These are phyloP conservation scores for Meles meles DNA, from an alignment of 2,113 vertebrate species.

Conservation along the genomic window DNA sequence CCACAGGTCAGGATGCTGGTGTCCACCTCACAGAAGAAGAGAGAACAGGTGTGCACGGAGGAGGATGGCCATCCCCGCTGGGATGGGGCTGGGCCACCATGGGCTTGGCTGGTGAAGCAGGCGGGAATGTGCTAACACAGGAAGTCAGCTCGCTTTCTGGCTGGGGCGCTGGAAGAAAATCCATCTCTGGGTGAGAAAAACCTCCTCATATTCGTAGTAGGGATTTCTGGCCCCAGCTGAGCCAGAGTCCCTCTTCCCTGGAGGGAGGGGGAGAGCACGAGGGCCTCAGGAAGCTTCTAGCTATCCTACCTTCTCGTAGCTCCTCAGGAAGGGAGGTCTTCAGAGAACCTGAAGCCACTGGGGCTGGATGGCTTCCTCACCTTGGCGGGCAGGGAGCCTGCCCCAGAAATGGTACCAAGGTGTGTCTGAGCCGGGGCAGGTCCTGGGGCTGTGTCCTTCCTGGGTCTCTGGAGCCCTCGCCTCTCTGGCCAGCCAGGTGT, in stretches of 20 bases:
- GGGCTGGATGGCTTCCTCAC: no score
- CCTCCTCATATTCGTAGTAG: constrained; percentile 54
- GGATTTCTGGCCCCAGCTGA: constrained; percentile 89
- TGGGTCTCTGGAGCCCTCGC: accelerated
- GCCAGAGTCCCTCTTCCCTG: no score
- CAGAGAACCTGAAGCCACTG: neutral
- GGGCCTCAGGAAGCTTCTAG: neutral
- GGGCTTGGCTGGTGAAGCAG: accelerated
- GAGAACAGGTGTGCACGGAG: accelerated
- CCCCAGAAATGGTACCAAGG: neutral
- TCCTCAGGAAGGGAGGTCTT: neutral
- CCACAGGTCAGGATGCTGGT: neutral
- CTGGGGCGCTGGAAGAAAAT: neutral
- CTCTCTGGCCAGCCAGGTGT: neutral
- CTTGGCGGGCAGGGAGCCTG: neutral
- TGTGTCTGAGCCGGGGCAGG: accelerated
- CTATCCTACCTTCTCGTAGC: accelerated
- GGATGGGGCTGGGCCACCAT: accelerated
- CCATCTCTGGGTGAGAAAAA: neutral
- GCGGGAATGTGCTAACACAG: neutral
- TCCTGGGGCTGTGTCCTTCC: neutral
- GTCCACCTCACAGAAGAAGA: neutral
- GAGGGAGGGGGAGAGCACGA: neutral
- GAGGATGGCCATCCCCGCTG: no score
- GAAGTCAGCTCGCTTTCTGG: neutral